phyloP scores from a whole-genome alignment of 2,888 invertebrate species.

The Zele albiditarsus region DNA sequence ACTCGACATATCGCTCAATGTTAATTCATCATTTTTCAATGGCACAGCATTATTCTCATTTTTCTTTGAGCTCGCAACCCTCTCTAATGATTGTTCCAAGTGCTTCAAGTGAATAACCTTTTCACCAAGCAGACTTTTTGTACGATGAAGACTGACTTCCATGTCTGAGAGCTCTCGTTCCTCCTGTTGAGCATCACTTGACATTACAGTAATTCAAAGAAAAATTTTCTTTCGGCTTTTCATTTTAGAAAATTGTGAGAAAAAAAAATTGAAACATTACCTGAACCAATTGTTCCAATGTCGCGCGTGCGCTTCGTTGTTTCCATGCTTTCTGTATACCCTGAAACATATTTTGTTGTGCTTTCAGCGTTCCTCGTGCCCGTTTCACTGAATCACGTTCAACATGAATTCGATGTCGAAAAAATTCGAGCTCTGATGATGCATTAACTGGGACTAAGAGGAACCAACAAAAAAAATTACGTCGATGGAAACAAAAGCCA shows the following conservation, averaged over 20 bases:
- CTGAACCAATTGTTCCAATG: slow-evolving; percentile 76
- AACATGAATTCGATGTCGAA: slow-evolving; percentile 86
- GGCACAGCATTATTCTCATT: slow-evolving; percentile 62
- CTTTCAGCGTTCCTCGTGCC: slow-evolving; percentile 83
- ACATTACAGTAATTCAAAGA: neutral
- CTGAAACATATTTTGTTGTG: slow-evolving; percentile 80
- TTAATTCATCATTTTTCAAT: slow-evolving; percentile 76
- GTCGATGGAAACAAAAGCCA: neutral
- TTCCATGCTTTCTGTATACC: slow-evolving; percentile 78
- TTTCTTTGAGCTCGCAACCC: slow-evolving; percentile 75
- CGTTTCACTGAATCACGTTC: slow-evolving; percentile 88
- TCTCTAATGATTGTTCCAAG: slow-evolving; percentile 84
- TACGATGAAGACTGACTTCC: slow-evolving; percentile 88
- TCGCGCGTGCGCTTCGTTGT: slow-evolving; percentile 74
- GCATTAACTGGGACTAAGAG: slow-evolving; percentile 68
- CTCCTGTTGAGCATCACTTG: slow-evolving; percentile 75
- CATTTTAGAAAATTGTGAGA: neutral
- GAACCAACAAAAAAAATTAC: no score
- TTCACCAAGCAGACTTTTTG: slow-evolving; percentile 85
- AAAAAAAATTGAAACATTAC: slow-evolving; percentile 58
- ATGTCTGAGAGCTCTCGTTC: slow-evolving; percentile 88
- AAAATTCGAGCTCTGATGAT: slow-evolving; percentile 85
- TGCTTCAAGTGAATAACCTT: slow-evolving; percentile 87
- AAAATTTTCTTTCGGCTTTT: slow-evolving; percentile 5
- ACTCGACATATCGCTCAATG: slow-evolving; percentile 79